A percentile compares a stretch with the other conserved stretches of the same genome.
Conservation (phyloP, 2,888 invertebrate species). For the Erebia ligea region DNA sequence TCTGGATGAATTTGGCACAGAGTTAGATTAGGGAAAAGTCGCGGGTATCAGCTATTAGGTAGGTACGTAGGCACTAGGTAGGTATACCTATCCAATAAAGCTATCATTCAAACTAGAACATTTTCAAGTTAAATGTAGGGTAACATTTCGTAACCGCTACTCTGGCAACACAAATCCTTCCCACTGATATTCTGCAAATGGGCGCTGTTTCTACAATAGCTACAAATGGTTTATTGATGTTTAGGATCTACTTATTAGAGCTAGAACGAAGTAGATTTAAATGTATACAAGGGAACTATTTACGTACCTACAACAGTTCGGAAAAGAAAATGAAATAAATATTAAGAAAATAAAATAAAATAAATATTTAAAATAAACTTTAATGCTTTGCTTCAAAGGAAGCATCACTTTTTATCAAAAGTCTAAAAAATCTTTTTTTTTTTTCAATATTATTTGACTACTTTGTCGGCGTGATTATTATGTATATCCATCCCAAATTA, state of each 20-base stretch:
- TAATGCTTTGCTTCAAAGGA: too few species aligned
- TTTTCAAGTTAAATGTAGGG: background rate
- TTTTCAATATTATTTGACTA: too few species aligned
- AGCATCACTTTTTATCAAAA: too few species aligned
- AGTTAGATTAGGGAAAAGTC: too few species aligned
- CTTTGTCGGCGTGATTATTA: too few species aligned
- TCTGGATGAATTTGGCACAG: too few species aligned
- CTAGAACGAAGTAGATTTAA: conserved; percentile 32
- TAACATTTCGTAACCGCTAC: conserved; percentile 36
- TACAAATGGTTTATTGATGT: conserved; percentile 47
- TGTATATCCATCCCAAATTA: too few species aligned
- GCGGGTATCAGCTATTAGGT: too few species aligned
- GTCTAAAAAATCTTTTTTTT: too few species aligned
- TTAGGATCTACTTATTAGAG: conserved; percentile 45
- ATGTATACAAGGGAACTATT: conserved; percentile 38
- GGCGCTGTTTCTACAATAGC: conserved; percentile 41
- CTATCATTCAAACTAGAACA: conserved; percentile 16
- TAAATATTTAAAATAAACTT: too few species aligned
- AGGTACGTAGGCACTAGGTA: background rate
- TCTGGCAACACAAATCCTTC: conserved; percentile 40
- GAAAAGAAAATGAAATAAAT: too few species aligned
- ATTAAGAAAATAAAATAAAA: too few species aligned
- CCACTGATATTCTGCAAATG: conserved; percentile 42
- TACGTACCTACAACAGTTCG: background rate
- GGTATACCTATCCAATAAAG: background rate